Evolutionary conservation across 2,888 invertebrate species (phyloP).

Genomic region (Xylophagus ater): DNA sequence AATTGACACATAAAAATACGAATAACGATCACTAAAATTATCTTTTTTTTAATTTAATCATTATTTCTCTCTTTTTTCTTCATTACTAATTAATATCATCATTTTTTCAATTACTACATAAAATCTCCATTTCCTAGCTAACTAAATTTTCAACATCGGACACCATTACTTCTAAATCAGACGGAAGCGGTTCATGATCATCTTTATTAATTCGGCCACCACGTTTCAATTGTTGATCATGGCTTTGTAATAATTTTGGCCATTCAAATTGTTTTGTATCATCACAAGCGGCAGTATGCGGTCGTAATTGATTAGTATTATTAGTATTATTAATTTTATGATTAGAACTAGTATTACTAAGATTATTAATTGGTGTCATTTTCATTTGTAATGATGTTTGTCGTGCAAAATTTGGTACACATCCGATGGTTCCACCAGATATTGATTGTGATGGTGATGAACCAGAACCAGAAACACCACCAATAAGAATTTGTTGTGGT

Average conservation of each 20-base stretch:
- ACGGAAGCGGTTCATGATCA: constrained; percentile 22
- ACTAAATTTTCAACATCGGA: constrained; percentile 39
- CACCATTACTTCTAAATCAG: constrained; percentile 37
- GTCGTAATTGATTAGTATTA: constrained; percentile 15
- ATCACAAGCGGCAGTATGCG: constrained; percentile 25
- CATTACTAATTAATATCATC: no score
- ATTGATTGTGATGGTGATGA: constrained; percentile 10
- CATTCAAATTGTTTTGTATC: constrained; percentile 20
- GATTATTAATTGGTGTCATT: constrained; percentile 6
- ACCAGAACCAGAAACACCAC: no score
- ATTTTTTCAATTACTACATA: no score
- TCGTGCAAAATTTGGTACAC: constrained; percentile 13
- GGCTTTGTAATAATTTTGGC: constrained; percentile 15
- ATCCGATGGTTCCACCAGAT: constrained; percentile 14
- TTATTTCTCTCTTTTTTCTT: no score
- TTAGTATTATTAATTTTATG: constrained; percentile 17
- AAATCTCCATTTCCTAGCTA: constrained; percentile 27
- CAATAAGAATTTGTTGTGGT: constrained; percentile 14
- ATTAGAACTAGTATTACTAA: constrained; percentile 18
- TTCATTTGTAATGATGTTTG: constrained; percentile 18
- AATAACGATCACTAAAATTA: no score
- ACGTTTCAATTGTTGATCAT: constrained; percentile 1
- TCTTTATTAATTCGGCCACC: neutral
- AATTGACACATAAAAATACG: no score
- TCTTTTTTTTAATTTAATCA: no score